Base-by-base conservation (phyloP, 2,888 invertebrate species). In the Drosophila sordidula region DNA sequence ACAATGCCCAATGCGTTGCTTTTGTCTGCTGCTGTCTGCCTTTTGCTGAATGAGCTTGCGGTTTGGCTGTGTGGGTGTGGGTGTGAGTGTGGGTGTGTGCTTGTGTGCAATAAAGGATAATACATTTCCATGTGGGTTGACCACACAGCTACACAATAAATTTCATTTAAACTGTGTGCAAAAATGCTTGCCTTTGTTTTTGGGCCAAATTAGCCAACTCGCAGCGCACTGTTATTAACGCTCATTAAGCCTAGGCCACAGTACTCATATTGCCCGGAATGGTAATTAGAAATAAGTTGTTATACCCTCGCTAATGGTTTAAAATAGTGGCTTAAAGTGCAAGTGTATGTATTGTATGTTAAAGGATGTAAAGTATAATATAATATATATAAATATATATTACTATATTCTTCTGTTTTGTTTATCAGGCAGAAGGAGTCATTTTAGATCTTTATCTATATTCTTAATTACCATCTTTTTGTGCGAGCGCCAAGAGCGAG, bases 1-100 rank as follows among this genome's bases (percentile, higher is more conserved):
- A 90, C 90, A 89, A 89, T 80, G 86, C 83, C 80, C 82, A 74
- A 58, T 87, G 87, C 79, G 75, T 63, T 70, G 78, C 88, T 87
- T 87, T 85, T 85, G 88, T 87, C 73, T 69, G 68, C 56, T 63
- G 49, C 26, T 58, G 63, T 57, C 59, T 67, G 66, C 58, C 56
- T 61, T 57, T 62, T 71, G 70, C 78, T 74, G 71, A 85, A 79
- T 85, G 80, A 55, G 87, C 65, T 68, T 84, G 85, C 39, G 74
- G 78, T 54, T 69, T n/a, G 47, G 45, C 38, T 44, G 51, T 39
- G 56, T 49, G 39, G 12, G 42, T 36, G 42, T 50, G 36, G 25
- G 44, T 49, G 34, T 34, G 36, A 22, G 41, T 63, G 45, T 42
- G 36, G 62, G 54, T 39, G 51, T 66, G 32, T 49, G 44, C 49